Evolutionary conservation across 2,888 invertebrate species (phyloP), one percentile per base, ranked within the genome.

Genomic region (Kryphioiulus occultus): DNA sequence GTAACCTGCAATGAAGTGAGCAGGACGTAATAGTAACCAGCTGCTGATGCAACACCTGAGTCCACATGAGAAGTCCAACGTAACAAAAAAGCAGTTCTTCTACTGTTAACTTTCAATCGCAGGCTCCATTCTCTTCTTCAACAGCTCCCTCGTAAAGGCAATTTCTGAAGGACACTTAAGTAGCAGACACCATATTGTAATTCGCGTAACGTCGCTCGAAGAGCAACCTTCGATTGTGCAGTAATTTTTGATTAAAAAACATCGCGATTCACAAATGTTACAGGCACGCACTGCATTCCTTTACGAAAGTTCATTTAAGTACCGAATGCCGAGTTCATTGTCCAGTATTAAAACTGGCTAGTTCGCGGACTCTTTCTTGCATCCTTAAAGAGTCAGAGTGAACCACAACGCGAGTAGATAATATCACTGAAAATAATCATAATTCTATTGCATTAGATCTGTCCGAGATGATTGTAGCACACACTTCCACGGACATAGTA

Each of bases 401-500:
- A 68, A 68, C 26, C 68, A 26, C 68, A 12, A 22, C 68, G 68
- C 68, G 68, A 68, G 68, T 68, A 68, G 12, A 26, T 68, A 68
- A 68, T 68, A 68, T 68, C 68, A 68, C 68, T 68, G 68, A 68
- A 68, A 68, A 68, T 68, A 26, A 68, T 68, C 26, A 68, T 68
- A 68, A 68, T 68, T 68, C 68, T 68, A 68, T 68, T 68, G 68
- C 26, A 68, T 68, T 68, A 68, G 68, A 68, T 68, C 68, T 68
- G 68, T 68, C 26, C 68, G 68, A 68, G 68, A 68, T 26, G 68
- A 68, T 68, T 68, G 68, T 26, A 68, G 68, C 68, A 68, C 68
- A 68, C 68, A 68, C 68, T 68, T 68, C 68, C 68, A 22, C 22
- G 22, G 68, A 68, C 68, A 68, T 12, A 26, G 68, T 26, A 68